Evolutionary conservation across 2,888 invertebrate species (phyloP).

Genomic region (Anthrax anthrax): DNA sequence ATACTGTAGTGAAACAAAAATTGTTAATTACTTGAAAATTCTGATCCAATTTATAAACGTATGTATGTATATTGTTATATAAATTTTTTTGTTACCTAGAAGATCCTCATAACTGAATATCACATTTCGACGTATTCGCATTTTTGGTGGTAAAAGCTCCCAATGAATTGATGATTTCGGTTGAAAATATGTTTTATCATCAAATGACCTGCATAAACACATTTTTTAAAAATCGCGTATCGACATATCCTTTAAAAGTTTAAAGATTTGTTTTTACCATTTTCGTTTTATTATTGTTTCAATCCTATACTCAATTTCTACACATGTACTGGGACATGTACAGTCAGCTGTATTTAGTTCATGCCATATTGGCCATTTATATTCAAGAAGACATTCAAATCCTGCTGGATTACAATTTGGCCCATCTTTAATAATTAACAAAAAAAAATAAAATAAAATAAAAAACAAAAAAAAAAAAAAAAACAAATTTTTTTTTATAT

Average conservation of each 20-base stretch:
- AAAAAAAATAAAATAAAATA: too few relatives aligned
- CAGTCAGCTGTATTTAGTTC: conserved; percentile 15
- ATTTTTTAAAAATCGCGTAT: too few relatives aligned
- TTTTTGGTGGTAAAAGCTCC: conserved; percentile 39
- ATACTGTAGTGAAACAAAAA: conserved; percentile 27
- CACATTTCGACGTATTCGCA: conserved; percentile 40
- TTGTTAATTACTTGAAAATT: not conserved
- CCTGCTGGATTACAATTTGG: conserved; percentile 26
- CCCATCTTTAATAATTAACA: conserved; percentile 16
- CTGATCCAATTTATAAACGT: too few relatives aligned
- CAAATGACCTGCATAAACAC: not conserved
- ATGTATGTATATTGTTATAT: too few relatives aligned
- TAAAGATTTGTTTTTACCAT: not conserved
- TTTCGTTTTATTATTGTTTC: not conserved
- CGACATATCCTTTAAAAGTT: not conserved
- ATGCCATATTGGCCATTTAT: conserved; percentile 31
- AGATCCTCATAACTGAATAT: conserved; percentile 44
- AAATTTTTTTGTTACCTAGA: too few relatives aligned
- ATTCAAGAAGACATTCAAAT: conserved; percentile 27
- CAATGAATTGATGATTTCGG: conserved; percentile 38
- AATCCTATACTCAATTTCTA: conserved; percentile 12
- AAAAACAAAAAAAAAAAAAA: not conserved
- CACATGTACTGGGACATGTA: conserved; percentile 25
- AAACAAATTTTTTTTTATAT: not conserved
- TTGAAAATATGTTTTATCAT: conserved; percentile 1